These are phyloP conservation scores for Rhinoraja longicauda DNA, from an alignment of 2,797 vertebrate genomes.

Conservation along the genomic window DNA sequence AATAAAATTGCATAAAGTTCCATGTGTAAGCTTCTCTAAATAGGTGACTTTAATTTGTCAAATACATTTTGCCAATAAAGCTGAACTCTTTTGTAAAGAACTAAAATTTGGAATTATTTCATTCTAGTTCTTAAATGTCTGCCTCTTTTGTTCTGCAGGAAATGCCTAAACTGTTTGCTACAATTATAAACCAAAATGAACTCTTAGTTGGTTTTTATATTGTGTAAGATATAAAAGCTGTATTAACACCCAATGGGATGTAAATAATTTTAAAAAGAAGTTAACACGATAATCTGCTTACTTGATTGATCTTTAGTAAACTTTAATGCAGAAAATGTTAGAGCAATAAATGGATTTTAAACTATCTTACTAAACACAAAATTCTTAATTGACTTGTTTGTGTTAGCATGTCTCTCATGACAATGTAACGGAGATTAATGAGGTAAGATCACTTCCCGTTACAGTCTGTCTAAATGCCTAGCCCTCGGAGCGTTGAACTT, in stretches of 20 bases:
- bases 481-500: slow-evolving; percentile 73
- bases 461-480: slow-evolving; percentile 77
- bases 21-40: slow-evolving; percentile 96
- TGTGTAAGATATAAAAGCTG: slow-evolving; percentile 81
- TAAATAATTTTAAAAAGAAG: slow-evolving; percentile 78
- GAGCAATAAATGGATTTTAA: slow-evolving; percentile 91
- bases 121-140: slow-evolving; percentile 79
- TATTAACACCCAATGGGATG: slow-evolving; percentile 79
- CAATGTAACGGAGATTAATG: slow-evolving; percentile 93
- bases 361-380: slow-evolving; percentile 90
- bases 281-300: slow-evolving; percentile 81
- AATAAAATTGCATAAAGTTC: slow-evolving; percentile 84
- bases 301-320: slow-evolving; percentile 78
- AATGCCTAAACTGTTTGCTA: slow-evolving; percentile 75
- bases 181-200: slow-evolving; percentile 69
- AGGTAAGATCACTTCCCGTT: slow-evolving; percentile 94
- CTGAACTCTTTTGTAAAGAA: slow-evolving; percentile 78
- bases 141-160: slow-evolving; percentile 78
- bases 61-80: slow-evolving; percentile 80
- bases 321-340: slow-evolving; percentile 85
- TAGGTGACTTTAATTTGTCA: slow-evolving; percentile 86
- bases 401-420: slow-evolving; percentile 84
- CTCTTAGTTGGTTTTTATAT: slow-evolving; percentile 66
- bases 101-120: slow-evolving; percentile 78
- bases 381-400: slow-evolving; percentile 87